Evolutionary conservation across 2,797 vertebrate species (phyloP).

Genomic region (Pampus argenteus): DNA sequence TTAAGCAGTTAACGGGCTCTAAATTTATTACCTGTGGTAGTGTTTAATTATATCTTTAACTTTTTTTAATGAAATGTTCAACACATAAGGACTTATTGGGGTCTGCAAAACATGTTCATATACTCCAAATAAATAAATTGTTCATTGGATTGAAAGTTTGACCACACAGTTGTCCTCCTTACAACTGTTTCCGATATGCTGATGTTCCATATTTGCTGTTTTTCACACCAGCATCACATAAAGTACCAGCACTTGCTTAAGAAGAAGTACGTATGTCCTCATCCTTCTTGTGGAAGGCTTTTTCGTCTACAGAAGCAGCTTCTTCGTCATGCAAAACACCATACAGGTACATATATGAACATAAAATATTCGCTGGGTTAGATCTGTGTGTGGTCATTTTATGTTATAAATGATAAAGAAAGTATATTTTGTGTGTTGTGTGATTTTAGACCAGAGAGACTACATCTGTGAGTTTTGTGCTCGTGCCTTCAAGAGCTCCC

Average conservation of each 20-base stretch:
- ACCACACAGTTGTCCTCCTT: background rate
- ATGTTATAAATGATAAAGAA: background rate
- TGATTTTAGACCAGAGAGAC: conserved; percentile 93
- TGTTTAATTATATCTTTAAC: background rate
- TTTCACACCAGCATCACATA: conserved; percentile 91
- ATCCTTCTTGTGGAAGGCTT: conserved; percentile 95
- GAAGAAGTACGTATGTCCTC: conserved; percentile 98
- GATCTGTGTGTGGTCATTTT: background rate
- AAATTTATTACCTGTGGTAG: background rate
- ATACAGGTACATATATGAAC: conserved; percentile 88
- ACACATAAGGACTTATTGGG: background rate
- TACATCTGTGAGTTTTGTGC: conserved; percentile 99
- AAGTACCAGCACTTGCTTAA: conserved; percentile 99
- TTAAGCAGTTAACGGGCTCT: background rate
- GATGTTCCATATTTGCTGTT: conserved; percentile 23
- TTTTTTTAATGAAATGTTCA: background rate
- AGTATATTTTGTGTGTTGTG: conserved; percentile 1
- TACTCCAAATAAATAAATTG: background rate
- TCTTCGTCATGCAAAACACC: conserved; percentile 96
- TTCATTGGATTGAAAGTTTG: background rate
- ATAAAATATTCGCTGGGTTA: background rate
- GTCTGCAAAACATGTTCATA: background rate
- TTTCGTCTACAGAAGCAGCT: conserved; percentile 98
- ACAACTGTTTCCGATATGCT: background rate
- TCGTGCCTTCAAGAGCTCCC: conserved; percentile 98